Percentiles rank a stretch among this genome's conserved stretches.
Evolutionary conservation across 2,888 invertebrate genomes (phyloP).

Genomic region (Erebia epiphron): DNA sequence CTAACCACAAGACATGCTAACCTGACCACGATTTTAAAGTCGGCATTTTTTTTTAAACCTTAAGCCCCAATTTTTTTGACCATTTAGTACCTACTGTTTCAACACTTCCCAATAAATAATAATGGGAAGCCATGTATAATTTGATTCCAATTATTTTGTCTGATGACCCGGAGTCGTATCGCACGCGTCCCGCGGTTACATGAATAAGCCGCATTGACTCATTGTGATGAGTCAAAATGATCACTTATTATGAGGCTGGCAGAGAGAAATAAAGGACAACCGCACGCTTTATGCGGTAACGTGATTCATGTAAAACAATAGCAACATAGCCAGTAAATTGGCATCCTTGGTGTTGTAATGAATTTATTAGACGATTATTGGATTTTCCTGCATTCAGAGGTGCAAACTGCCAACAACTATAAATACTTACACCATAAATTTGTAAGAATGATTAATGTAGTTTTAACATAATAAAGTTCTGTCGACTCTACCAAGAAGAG

Average conservation of each 20-base stretch:
- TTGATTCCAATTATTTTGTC: too few relatives aligned
- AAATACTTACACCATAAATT: too few relatives aligned
- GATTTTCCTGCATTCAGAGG: neutral
- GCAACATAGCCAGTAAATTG: slow-evolving; percentile 7
- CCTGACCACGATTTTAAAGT: too few relatives aligned
- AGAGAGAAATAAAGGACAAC: slow-evolving; percentile 46
- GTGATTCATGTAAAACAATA: slow-evolving; percentile 35
- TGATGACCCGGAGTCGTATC: slow-evolving; percentile 13
- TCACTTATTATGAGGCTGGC: slow-evolving; percentile 42
- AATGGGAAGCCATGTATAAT: too few relatives aligned
- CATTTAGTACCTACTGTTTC: too few relatives aligned
- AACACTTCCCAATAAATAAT: too few relatives aligned
- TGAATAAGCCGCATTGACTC: slow-evolving; percentile 52
- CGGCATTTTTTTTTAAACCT: too few relatives aligned
- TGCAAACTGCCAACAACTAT: neutral
- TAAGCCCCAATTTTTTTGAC: too few relatives aligned
- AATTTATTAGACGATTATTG: neutral
- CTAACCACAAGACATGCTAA: too few relatives aligned
- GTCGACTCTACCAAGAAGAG: too few relatives aligned
- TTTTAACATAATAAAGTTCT: too few relatives aligned
- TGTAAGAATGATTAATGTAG: neutral
- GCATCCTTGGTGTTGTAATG: neutral
- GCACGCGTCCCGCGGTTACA: slow-evolving; percentile 27
- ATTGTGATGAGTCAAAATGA: slow-evolving; percentile 54
- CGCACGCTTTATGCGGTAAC: slow-evolving; percentile 37